phyloP scores from a whole-genome alignment of 2,888 invertebrate species.

The Gnatocerus cornutus region DNA sequence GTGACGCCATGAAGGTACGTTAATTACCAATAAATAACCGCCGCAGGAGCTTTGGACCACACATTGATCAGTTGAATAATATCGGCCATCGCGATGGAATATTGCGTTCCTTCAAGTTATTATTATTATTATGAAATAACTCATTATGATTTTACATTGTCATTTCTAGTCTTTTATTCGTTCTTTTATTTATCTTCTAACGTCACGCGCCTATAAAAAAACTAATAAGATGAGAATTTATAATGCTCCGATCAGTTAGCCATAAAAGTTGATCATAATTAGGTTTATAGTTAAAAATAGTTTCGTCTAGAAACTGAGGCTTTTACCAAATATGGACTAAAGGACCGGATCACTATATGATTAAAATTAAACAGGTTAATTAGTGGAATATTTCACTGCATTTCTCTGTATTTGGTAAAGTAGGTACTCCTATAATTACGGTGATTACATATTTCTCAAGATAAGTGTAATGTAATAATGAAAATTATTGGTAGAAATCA shows the following conservation, averaged over 20 bases:
- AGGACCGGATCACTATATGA: conserved; percentile 54
- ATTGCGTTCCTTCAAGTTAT: background rate
- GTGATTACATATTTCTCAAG: conserved; percentile 39
- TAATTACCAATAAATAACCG: conserved; percentile 36
- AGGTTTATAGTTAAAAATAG: background rate
- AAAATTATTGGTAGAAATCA: conserved; percentile 25
- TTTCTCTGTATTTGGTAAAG: conserved; percentile 55
- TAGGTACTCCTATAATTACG: conserved; percentile 52
- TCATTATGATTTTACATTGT: conserved; percentile 1
- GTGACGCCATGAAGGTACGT: conserved; percentile 21
- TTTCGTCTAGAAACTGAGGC: conserved; percentile 4
- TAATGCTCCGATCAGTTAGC: background rate
- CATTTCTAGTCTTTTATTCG: background rate
- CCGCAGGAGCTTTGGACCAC: conserved; percentile 29
- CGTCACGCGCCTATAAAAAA: background rate
- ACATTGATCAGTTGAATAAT: conserved; percentile 27
- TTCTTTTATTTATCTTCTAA: background rate
- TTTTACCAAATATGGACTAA: conserved; percentile 48
- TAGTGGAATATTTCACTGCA: conserved; percentile 46
- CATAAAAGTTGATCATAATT: conserved; percentile 2
- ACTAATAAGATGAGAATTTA: background rate
- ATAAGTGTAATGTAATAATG: conserved; percentile 15
- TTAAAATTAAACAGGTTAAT: conserved; percentile 57
- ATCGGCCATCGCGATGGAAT: background rate
- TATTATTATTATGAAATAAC: conserved; percentile 1